Percentiles rank a stretch among this genome's conserved stretches.
Evolutionary conservation across 2,797 vertebrate genomes (phyloP).

Genomic region (Diceros bicornis): DNA sequence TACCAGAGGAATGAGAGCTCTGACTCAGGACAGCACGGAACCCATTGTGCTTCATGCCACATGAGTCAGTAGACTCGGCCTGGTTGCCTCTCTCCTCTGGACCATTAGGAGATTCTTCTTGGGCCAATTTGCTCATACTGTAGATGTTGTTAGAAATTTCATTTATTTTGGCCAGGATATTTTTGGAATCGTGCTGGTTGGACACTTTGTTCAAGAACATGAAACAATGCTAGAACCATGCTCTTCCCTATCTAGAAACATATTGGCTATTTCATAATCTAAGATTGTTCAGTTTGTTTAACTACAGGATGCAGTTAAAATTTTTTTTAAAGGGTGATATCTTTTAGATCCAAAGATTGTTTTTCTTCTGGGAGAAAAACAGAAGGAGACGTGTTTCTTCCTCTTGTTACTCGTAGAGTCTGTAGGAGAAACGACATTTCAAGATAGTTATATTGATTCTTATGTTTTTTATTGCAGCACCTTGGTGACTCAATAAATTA

Average conservation of each 20-base stretch:
- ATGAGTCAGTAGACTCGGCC: neutral
- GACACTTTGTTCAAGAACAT: slow-evolving; percentile 55
- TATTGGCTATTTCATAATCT: neutral
- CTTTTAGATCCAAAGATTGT: neutral
- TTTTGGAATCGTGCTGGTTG: slow-evolving; percentile 60
- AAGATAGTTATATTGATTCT: neutral
- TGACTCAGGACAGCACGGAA: neutral
- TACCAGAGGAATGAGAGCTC: neutral
- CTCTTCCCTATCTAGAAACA: neutral
- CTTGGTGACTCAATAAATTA: slow-evolving; percentile 53
- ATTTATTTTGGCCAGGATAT: neutral
- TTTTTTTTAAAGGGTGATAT: neutral
- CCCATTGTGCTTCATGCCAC: neutral
- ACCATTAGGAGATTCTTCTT: neutral
- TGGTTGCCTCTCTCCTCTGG: neutral
- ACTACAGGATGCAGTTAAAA: neutral
- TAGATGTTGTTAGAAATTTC: neutral
- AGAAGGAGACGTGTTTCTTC: neutral
- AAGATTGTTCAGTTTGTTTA: neutral
- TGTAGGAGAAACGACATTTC: slow-evolving; percentile 64
- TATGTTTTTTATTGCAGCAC: slow-evolving; percentile 15
- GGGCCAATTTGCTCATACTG: neutral
- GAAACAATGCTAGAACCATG: neutral
- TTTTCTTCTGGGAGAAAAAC: slow-evolving; percentile 35
- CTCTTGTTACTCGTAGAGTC: slow-evolving; percentile 64